phyloP scores from a whole-genome alignment of 1,140 invertebrate species.

The Hydropsyche tenuis region DNA sequence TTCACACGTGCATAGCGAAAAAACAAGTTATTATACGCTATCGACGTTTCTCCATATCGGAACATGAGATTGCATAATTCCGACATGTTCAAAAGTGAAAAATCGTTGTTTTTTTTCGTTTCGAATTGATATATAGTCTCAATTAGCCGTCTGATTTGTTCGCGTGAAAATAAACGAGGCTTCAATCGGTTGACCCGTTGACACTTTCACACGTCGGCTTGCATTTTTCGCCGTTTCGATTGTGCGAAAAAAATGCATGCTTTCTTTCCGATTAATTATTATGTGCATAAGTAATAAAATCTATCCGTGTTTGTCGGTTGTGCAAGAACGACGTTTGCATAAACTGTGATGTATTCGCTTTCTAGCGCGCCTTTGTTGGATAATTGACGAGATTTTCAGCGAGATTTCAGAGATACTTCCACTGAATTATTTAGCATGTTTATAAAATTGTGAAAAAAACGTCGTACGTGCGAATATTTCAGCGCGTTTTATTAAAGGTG shows the following conservation, averaged over 20 bases:
- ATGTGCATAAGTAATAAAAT: conserved; percentile 26
- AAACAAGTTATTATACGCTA: not conserved
- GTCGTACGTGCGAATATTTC: not conserved
- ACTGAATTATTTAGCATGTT: not conserved
- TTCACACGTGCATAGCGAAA: not conserved
- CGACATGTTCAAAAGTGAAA: too few species aligned
- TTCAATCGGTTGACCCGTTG: not conserved
- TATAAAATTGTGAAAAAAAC: not conserved
- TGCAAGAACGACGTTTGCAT: conserved; percentile 33
- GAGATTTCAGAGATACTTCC: not conserved
- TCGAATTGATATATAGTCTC: too few species aligned
- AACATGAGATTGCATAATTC: too few species aligned
- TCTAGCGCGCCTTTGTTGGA: conserved; percentile 13
- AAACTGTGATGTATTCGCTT: conserved; percentile 33
- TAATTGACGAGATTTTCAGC: conserved; percentile 8
- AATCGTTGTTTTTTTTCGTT: too few species aligned
- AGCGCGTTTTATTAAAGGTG: too few species aligned
- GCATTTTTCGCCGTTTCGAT: not conserved
- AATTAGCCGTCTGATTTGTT: too few species aligned
- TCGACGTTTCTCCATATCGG: too few species aligned
- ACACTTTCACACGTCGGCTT: not conserved
- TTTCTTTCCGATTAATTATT: conserved; percentile 16
- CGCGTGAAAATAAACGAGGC: not conserved
- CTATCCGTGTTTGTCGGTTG: conserved; percentile 5
- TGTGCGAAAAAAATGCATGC: conserved; percentile 2